These are phyloP conservation scores for Drosophila punjabiensis DNA, from an alignment of 1,140 invertebrate species.

Conservation along the genomic window DNA sequence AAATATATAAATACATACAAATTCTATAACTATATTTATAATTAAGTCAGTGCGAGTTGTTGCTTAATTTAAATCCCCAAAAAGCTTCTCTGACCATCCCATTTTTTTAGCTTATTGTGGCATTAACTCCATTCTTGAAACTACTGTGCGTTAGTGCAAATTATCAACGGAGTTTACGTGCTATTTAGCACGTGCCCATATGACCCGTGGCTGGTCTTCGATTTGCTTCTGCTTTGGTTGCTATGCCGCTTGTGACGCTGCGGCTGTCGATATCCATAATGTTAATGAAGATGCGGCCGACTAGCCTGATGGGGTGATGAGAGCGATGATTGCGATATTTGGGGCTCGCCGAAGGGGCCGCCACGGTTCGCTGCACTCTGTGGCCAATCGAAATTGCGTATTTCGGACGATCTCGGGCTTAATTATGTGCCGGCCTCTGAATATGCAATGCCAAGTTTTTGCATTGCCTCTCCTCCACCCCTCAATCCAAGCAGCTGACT, in stretches of 20 bases:
- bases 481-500: conserved; percentile 22
- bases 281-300: conserved; percentile 43
- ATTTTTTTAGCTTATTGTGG: background rate
- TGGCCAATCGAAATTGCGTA: conserved; percentile 72
- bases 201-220: conserved; percentile 7
- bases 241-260: conserved; percentile 2
- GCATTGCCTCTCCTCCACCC: conserved; percentile 8
- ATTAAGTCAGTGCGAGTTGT: background rate
- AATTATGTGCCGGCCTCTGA: conserved; percentile 59
- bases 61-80: background rate
- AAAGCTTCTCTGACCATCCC: background rate
- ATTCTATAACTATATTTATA: background rate
- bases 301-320: conserved; percentile 37
- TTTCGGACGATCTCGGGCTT: conserved; percentile 49
- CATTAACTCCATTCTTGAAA: background rate
- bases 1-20: background rate
- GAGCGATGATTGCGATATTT: conserved; percentile 46
- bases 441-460: conserved; percentile 56
- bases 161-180: conserved; percentile 29
- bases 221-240: conserved; percentile 9
- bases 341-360: conserved; percentile 22
- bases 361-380: conserved; percentile 62
- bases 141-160: conserved; percentile 29
- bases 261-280: conserved; percentile 35
- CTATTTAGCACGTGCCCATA: conserved; percentile 46